Base-by-base conservation (phyloP, 2,888 invertebrate genomes). In the Cephus runcator region DNA sequence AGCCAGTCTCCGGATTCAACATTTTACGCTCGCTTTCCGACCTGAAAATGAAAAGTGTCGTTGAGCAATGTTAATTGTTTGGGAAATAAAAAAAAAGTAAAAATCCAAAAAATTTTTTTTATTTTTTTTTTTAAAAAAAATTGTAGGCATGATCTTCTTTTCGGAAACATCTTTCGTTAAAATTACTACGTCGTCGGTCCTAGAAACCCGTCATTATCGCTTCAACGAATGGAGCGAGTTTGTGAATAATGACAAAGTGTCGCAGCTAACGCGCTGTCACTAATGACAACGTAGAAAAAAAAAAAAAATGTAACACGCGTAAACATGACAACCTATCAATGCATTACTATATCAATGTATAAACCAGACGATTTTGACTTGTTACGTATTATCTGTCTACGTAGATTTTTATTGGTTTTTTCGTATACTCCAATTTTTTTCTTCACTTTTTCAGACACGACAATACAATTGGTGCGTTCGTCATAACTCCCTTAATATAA, bases 11-110 rank as follows among this genome's bases (percentile, higher is more conserved):
- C 74, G 90, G 90, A 83, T 90, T 91, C 85, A 91, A 85, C 91
- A 91, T 90, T 88, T 91, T 91, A 80, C 91, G 90, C 75, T 91
- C 91, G 81, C 87, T 90, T 79, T 91, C 91, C 77, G 91, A 86
- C 90, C 91, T 91, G 88, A 12, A 90, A 90, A 9, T 23, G 0
- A 56, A 56, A 23, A 23, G 1, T 23, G 56, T 23, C 56, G 23
- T 56, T 23, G 23, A 40, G 40, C 40, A 40, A 40, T 6, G 40
- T 15, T 6, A 40, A 2, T 23, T 56, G 23, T 23, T 56, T 23
- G 0, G 9, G 2, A 56, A 23, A 23, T 23, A 31, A 77, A 71
- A 74, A 73, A 34, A 23, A 34, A 34, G 12, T 30, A 34, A 31
- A 12, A 11, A 34, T 9, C 34, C 34, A 34, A 11, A 34, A 1